Evolutionary conservation across 2,113 vertebrate genomes (phyloP).

Genomic region (Vimba vimba): DNA sequence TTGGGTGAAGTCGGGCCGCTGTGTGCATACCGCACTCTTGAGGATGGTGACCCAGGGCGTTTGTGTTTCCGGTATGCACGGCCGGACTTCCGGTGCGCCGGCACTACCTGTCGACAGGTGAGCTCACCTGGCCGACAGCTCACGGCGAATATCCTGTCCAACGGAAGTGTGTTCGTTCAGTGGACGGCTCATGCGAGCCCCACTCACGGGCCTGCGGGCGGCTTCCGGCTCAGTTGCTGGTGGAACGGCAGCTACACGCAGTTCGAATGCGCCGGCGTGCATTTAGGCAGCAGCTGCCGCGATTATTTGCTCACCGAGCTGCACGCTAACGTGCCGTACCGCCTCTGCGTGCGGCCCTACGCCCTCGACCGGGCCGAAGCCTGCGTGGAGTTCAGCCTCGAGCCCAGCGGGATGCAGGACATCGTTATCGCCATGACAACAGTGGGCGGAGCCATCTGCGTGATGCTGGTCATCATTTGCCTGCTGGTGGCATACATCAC

Average conservation of each 20-base stretch:
- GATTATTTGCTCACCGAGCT: slow-evolving; percentile 89
- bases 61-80: slow-evolving; percentile 85
- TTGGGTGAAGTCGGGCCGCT: slow-evolving; percentile 59
- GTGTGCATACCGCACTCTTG: slow-evolving; percentile 75
- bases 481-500: slow-evolving; percentile 96
- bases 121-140: slow-evolving; percentile 75
- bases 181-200: slow-evolving; percentile 68
- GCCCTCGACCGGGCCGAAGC: slow-evolving; percentile 58
- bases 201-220: slow-evolving; percentile 61
- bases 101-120: slow-evolving; percentile 76
- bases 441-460: slow-evolving; percentile 95
- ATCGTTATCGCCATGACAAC: slow-evolving; percentile 98
- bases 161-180: slow-evolving; percentile 91
- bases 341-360: slow-evolving; percentile 84
- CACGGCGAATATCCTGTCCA: slow-evolving; percentile 86
- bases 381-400: slow-evolving; percentile 89
- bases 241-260: slow-evolving; percentile 95
- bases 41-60: slow-evolving; percentile 70
- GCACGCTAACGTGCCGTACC: slow-evolving; percentile 91
- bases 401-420: slow-evolving; percentile 90
- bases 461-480: slow-evolving; percentile 98
- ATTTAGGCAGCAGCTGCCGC: slow-evolving; percentile 85
- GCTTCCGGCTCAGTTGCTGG: slow-evolving; percentile 89
- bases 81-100: slow-evolving; percentile 79
- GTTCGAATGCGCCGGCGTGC: slow-evolving; percentile 89